Evolutionary conservation across 2,113 vertebrate species (phyloP).

Genomic region (Parotia lawesii): DNA sequence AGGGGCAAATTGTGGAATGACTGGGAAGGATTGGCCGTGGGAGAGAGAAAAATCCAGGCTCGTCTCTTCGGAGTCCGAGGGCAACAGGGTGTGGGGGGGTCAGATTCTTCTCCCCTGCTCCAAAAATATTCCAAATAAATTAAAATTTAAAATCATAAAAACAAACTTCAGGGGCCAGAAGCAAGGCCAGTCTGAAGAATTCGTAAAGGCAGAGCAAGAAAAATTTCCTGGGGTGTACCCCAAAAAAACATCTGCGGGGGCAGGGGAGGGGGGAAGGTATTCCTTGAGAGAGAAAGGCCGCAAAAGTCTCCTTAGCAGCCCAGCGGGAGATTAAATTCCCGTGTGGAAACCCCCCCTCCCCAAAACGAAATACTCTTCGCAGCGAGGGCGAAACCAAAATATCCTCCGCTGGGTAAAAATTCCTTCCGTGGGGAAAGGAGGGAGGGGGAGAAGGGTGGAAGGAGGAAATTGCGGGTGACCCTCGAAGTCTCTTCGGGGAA

Average conservation of each 20-base stretch:
- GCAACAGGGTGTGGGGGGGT: slow-evolving; percentile 3
- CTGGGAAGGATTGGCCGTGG: slow-evolving; percentile 32
- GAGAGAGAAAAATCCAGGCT: slow-evolving; percentile 47
- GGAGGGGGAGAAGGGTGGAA: background rate
- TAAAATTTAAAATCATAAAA: slow-evolving; percentile 35
- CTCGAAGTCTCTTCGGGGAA: slow-evolving; percentile 48
- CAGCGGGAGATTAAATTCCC: slow-evolving; percentile 15
- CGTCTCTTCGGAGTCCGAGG: slow-evolving; percentile 45
- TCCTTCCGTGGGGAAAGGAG: slow-evolving; percentile 28
- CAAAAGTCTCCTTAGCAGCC: slow-evolving; percentile 34
- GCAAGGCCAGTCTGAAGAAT: slow-evolving; percentile 8
- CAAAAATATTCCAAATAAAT: slow-evolving; percentile 60
- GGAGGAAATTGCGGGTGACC: slow-evolving; percentile 43
- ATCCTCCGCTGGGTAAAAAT: slow-evolving; percentile 20
- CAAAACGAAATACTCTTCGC: slow-evolving; percentile 2
- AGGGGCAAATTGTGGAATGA: slow-evolving; percentile 59
- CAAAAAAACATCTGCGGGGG: slow-evolving; percentile 51
- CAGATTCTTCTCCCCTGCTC: slow-evolving; percentile 38
- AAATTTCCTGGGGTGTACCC: slow-evolving; percentile 35
- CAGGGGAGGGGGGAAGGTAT: slow-evolving; percentile 8
- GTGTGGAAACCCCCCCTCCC: background rate
- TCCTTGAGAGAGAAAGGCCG: slow-evolving; percentile 56
- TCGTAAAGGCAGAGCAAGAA: background rate
- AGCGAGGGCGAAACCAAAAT: slow-evolving; percentile 42
- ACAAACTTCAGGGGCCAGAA: background rate